Evolutionary conservation across 2,797 vertebrate species (phyloP), one percentile per base, ranked within the genome.

Genomic region (Channa striata): DNA sequence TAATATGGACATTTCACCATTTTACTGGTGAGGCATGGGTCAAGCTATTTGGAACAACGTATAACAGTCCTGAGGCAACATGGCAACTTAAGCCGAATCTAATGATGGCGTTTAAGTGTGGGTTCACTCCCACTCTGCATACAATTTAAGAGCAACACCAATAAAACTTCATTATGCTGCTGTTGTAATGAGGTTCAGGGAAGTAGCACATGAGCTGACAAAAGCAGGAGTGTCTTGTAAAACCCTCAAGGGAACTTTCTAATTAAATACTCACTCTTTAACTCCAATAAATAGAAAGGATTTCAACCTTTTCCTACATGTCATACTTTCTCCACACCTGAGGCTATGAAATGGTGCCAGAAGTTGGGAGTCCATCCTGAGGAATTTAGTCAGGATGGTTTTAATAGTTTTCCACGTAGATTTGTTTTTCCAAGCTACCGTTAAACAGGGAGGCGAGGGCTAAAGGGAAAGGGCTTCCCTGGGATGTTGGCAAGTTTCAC

Each of bases 91-190:
- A 84, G 89, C 90, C 89, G 89, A 81, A 87, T 82, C 71, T 83
- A 89, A 90, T 89, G 90, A 91, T 80, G 86, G 82, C 89, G 88
- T 87, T 81, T 56, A 76, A 87, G 87, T 85, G 87, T 83, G 84
- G 84, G 74, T 87, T 90, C 72, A 72, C 82, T 89, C 86, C 74
- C 73, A 77, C 82, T 86, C 86, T 78, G 82, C 71, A 73, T 82
- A 74, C 68, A 74, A 83, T 91, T 93, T 90, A 91, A 93, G 88
- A 93, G 89, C 87, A 91, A 82, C 86, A 89, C 80, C 90, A 87
- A 92, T 95, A 93, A 95, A 93, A 90, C 66, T 83, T 92, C 91
- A 94, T 95, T 93, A 93, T 74, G 84, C 77, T 90, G 88, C 86
- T 84, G 87, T 80, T 84, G 80, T 85, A 91, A 89, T 88, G 82